These are phyloP conservation scores for Drosophila lacicola DNA, from an alignment of 2,888 invertebrate genomes.

Conservation along the genomic window DNA sequence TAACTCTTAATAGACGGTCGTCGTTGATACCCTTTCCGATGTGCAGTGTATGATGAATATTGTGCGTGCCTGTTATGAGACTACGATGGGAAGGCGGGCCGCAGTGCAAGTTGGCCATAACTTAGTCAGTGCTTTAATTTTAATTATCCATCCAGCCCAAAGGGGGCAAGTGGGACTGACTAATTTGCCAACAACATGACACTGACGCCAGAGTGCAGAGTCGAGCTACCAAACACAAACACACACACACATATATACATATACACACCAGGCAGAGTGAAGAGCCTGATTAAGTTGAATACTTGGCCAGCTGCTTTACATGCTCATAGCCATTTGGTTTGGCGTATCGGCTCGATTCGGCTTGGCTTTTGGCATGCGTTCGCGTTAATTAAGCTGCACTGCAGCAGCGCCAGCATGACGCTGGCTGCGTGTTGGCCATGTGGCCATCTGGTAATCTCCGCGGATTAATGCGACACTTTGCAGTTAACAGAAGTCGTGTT, in stretches of 20 bases:
- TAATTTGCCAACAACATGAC: slow-evolving; percentile 78
- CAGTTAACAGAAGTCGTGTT: slow-evolving; percentile 70
- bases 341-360: slow-evolving; percentile 26
- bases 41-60: slow-evolving; percentile 17
- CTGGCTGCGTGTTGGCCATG: slow-evolving; percentile 60
- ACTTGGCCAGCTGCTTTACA: slow-evolving; percentile 59
- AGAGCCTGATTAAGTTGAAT: slow-evolving; percentile 72
- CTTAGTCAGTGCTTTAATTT: slow-evolving; percentile 74
- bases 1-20: too few species aligned
- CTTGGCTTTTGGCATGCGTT: slow-evolving; percentile 70
- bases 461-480: slow-evolving; percentile 76
- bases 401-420: slow-evolving; percentile 29
- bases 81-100: not conserved
- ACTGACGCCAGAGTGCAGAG: slow-evolving; percentile 49
- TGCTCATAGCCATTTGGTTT: slow-evolving; percentile 35
- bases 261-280: slow-evolving; percentile 23
- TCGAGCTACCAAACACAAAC: slow-evolving; percentile 14
- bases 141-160: slow-evolving; percentile 55
- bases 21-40: slow-evolving; percentile 7
- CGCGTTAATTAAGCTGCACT: slow-evolving; percentile 75
- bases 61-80: slow-evolving; percentile 45
- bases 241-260: not conserved
- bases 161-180: slow-evolving; percentile 50
- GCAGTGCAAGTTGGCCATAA: slow-evolving; percentile 48
- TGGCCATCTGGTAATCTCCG: slow-evolving; percentile 72